Evolutionary conservation across 2,797 vertebrate genomes (phyloP).

Genomic region (Dermochelys coriacea): DNA sequence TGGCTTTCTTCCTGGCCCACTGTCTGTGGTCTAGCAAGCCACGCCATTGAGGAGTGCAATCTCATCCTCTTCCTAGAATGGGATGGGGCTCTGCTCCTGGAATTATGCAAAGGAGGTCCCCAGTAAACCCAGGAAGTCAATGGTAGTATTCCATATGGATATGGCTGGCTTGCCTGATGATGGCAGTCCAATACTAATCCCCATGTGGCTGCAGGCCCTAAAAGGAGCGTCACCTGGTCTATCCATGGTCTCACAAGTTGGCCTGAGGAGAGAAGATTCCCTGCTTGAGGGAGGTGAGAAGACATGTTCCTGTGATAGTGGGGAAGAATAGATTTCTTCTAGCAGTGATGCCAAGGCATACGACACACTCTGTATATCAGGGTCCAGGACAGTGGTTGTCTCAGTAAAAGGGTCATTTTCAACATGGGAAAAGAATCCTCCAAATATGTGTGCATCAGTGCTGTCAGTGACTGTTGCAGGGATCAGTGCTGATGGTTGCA

Average conservation of each 20-base stretch:
- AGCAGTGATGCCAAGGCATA: not conserved
- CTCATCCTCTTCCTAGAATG: not conserved
- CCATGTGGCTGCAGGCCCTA: too few relatives aligned
- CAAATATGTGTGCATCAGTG: too few relatives aligned
- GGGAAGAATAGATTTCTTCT: not conserved
- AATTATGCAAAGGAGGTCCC: not conserved
- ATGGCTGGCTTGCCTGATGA: not conserved
- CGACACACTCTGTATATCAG: not conserved
- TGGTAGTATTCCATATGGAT: not conserved
- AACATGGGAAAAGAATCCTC: not conserved
- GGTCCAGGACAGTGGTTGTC: not conserved
- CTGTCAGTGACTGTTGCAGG: not conserved
- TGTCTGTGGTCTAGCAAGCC: not conserved
- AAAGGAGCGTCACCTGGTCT: not conserved
- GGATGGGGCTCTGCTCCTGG: not conserved
- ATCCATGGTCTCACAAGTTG: not conserved
- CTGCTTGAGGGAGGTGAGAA: not conserved
- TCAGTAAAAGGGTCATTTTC: not conserved
- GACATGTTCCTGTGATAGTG: not conserved
- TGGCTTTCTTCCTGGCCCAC: rapidly evolving
- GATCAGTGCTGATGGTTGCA: not conserved
- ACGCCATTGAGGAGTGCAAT: not conserved
- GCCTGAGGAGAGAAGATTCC: not conserved
- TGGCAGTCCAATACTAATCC: not conserved
- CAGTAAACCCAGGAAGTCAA: not conserved